phyloP scores from a whole-genome alignment of 2,888 invertebrate genomes.

The Thysanoteuthis rhombus region DNA sequence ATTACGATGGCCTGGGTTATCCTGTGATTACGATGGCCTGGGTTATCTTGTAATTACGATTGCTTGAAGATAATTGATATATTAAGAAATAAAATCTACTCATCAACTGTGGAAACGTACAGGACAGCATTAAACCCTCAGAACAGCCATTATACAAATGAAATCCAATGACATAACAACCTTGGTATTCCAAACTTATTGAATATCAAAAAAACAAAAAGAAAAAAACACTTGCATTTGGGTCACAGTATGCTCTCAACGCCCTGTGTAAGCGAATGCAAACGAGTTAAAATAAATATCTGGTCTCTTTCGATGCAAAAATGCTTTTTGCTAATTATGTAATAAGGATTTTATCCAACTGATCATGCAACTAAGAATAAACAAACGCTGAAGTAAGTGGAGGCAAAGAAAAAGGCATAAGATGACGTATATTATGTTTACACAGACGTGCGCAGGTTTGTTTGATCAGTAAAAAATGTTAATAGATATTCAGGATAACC shows the following conservation, averaged over 20 bases:
- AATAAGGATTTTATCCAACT: neutral
- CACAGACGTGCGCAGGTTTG: neutral
- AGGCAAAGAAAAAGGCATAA: neutral
- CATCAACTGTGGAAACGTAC: too few species aligned
- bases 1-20: too few species aligned
- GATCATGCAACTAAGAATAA: neutral
- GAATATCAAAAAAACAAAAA: neutral
- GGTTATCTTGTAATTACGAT: too few species aligned
- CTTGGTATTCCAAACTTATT: neutral
- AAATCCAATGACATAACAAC: too few species aligned
- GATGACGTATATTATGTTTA: neutral
- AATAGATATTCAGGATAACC: neutral
- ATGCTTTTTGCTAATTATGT: neutral
- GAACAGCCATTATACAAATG: too few species aligned
- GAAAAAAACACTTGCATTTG: too few species aligned
- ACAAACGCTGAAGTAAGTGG: neutral
- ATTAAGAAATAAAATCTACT: too few species aligned
- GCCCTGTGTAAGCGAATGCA: neutral
- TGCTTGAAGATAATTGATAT: too few species aligned
- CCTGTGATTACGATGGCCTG: too few species aligned
- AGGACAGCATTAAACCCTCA: too few species aligned
- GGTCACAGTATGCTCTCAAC: neutral
- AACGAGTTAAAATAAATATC: neutral
- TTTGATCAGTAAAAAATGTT: neutral
- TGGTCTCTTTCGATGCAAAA: neutral